phyloP scores from a whole-genome alignment of 1,140 invertebrate genomes.

The Triops cancriformis region DNA sequence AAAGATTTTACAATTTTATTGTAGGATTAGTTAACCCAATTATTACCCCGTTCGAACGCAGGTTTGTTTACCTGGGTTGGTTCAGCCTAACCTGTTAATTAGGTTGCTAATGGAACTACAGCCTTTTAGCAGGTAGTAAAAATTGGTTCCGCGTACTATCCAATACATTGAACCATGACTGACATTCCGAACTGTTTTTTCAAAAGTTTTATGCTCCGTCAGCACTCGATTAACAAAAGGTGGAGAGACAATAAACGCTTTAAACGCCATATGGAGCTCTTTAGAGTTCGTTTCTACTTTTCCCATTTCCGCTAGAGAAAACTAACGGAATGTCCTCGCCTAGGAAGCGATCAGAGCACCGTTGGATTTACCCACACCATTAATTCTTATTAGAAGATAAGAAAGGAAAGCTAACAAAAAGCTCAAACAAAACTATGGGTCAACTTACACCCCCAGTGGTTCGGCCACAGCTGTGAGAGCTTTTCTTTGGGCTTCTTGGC shows the following conservation, averaged over 20 bases:
- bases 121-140: no score
- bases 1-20: no score
- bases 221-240: neutral
- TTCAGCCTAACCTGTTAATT: no score
- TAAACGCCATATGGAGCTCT: neutral
- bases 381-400: neutral
- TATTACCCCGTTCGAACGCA: no score
- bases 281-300: neutral
- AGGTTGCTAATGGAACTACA: no score
- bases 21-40: no score
- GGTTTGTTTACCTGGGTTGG: no score
- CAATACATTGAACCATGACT: neutral
- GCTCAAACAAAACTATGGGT: neutral
- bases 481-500: slow-evolving; percentile 16
- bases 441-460: slow-evolving; percentile 23
- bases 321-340: neutral
- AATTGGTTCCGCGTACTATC: no score
- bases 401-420: neutral
- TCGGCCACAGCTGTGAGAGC: slow-evolving; percentile 22
- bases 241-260: neutral
- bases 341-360: neutral
- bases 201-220: neutral
- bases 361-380: neutral
- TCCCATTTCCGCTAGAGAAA: neutral
- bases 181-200: neutral